Evolutionary conservation across 2,888 invertebrate genomes (phyloP).

Genomic region (Prosapia bicincta): DNA sequence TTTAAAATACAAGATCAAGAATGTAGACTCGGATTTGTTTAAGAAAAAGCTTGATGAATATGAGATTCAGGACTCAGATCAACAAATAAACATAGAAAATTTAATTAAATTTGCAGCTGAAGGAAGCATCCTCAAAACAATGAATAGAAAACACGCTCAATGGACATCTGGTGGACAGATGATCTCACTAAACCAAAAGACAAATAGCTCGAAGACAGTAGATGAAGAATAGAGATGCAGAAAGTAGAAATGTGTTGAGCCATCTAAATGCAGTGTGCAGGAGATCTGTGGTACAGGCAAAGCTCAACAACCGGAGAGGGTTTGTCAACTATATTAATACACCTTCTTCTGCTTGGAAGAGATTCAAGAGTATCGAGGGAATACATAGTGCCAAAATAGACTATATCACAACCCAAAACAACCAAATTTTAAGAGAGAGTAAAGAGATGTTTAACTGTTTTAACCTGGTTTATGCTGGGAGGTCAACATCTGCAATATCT

Average conservation of each 20-base stretch:
- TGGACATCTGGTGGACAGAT: not conserved
- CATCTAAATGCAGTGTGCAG: not conserved
- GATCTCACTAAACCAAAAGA: not conserved
- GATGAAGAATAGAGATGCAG: too few species aligned
- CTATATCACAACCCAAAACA: not conserved
- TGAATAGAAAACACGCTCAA: not conserved
- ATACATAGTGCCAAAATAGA: not conserved
- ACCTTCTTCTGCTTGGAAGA: not conserved
- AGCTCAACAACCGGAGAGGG: not conserved
- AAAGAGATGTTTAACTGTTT: not conserved
- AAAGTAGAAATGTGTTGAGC: not conserved
- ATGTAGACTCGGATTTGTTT: not conserved
- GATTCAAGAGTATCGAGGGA: not conserved
- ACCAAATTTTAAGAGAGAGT: not conserved
- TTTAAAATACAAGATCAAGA: not conserved
- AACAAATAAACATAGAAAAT: not conserved
- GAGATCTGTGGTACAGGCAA: not conserved
- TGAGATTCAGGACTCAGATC: not conserved
- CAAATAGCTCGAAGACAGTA: not conserved
- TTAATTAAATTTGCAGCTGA: not conserved
- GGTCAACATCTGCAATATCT: not conserved
- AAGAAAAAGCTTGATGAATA: not conserved
- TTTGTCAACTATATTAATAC: not conserved
- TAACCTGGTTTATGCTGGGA: not conserved
- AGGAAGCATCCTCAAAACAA: too few species aligned